Evolutionary conservation across 1,140 invertebrate species (phyloP), one percentile per base, ranked within the genome.

Genomic region (Hermatobates lingyangjiaoensis): DNA sequence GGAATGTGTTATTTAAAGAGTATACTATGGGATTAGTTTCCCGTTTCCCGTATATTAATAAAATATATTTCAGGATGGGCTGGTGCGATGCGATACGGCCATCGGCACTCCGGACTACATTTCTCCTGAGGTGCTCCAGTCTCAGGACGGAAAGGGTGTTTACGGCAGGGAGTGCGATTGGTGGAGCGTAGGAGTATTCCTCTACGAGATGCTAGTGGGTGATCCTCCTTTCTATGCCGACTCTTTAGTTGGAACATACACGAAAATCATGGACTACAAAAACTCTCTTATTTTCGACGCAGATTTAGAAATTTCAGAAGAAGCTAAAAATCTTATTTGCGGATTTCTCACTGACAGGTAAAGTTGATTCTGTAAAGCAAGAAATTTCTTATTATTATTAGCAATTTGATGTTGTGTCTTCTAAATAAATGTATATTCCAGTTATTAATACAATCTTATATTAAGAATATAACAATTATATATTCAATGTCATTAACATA

Each of bases 61-160:
- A 10, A 7, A 10, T 42, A 18, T 42, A 7, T 42, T 42, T 45
- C 54, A 85, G 70, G 89, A 96, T 70, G 93, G 93, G 0, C 71
- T 97, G 56, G 92, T 98, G 15, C 75, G 87, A 54, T 95, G 90
- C 23, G 93, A 95, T 63, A 96, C 93, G 56, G 95, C 96, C 24
- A 94, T 98, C 3, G 96, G 96, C 27, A 99, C 96, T 20, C 96
- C 96, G 20, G 93, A 97, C 70, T 99, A 99, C 62, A 98, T 99
- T 59, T 95, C 92, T 38, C 96, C 96, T 0, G 96, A 99, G 71
- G 93, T 98, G 14, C 71, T 98, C 48, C 87, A 94, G 64, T 96
- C 92, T 4, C 93, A 98, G 68, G 91, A 92, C 62, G 86, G 87
- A n/a, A 87, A 93, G 63, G 90, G 92, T 45, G 81, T 87, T 27